A percentile compares a stretch with the other conserved stretches of the same genome.
phyloP scores from a whole-genome alignment of 2,888 invertebrate species.

The Polydrusus pterygomalis region DNA sequence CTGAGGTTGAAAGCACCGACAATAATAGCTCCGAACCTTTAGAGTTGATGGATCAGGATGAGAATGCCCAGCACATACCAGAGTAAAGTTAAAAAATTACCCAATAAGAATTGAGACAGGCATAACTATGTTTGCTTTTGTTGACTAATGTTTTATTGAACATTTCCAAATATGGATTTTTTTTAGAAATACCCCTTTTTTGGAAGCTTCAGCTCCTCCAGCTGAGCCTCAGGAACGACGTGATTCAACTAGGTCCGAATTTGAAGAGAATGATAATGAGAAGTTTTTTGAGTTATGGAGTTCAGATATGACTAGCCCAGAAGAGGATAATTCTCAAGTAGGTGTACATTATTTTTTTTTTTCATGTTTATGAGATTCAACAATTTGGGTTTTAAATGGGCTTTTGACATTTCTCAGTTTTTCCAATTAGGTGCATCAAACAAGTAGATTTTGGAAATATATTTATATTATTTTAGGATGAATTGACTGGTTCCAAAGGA shows the following conservation, averaged over 20 bases:
- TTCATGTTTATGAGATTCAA: too few relatives aligned
- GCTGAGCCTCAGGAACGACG: background rate
- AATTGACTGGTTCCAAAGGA: background rate
- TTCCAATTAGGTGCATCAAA: too few relatives aligned
- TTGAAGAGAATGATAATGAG: conserved; percentile 43
- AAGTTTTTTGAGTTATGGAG: conserved; percentile 45
- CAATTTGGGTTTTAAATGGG: too few relatives aligned
- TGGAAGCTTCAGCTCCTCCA: background rate
- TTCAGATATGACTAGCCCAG: conserved; percentile 48
- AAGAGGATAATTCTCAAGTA: conserved; percentile 31
- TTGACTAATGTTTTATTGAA: too few relatives aligned
- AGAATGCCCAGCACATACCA: conserved; percentile 15
- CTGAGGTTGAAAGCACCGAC: conserved; percentile 1
- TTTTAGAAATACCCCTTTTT: conserved; percentile 3
- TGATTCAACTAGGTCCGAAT: conserved; percentile 28
- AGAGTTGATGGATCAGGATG: conserved; percentile 26
- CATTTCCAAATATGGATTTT: too few relatives aligned
- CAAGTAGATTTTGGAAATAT: too few relatives aligned
- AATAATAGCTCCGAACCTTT: background rate
- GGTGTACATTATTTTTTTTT: too few relatives aligned
- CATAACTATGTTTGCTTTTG: too few relatives aligned
- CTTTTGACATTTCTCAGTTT: too few relatives aligned
- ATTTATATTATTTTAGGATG: background rate
- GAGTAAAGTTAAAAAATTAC: conserved; percentile 8
- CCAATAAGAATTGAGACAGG: too few relatives aligned